Percentiles rank a stretch among this genome's conserved stretches.
phyloP scores from a whole-genome alignment of 2,888 invertebrate genomes.

The Cinara cedri region DNA sequence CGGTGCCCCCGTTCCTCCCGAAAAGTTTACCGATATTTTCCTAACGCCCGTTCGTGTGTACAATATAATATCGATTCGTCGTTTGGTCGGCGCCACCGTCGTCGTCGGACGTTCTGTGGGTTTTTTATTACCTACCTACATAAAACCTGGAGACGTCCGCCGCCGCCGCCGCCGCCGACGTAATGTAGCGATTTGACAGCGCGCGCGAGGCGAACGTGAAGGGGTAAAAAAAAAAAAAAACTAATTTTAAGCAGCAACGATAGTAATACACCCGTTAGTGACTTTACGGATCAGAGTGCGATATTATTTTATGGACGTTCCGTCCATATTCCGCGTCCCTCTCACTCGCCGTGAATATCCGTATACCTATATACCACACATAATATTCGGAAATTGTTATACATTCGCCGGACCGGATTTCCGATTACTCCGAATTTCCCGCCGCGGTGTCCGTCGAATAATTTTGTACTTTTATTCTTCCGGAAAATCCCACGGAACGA shows the following conservation, averaged over 20 bases:
- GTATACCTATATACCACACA: too few species aligned
- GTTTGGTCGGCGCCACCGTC: slow-evolving; percentile 34
- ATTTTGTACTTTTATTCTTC: too few species aligned
- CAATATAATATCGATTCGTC: slow-evolving; percentile 41
- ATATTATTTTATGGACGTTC: too few species aligned
- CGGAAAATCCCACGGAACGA: too few species aligned
- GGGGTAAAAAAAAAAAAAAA: too few species aligned
- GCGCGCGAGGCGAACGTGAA: neutral
- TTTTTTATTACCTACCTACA: slow-evolving; percentile 46
- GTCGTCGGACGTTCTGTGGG: slow-evolving; percentile 34
- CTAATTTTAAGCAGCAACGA: too few species aligned
- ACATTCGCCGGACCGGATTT: slow-evolving; percentile 13
- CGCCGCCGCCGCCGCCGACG: too few species aligned
- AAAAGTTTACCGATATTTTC: slow-evolving; percentile 27
- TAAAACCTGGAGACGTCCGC: slow-evolving; percentile 32
- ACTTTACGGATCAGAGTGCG: too few species aligned
- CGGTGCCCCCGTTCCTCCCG: too few species aligned
- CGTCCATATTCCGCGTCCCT: too few species aligned
- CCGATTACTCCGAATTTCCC: slow-evolving; percentile 16
- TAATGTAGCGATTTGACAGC: slow-evolving; percentile 14
- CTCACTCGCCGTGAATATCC: too few species aligned
- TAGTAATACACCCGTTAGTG: too few species aligned
- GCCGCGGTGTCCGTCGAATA: neutral
- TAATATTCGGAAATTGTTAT: slow-evolving; percentile 17
- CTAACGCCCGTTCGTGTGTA: slow-evolving; percentile 1